Conservation (phyloP, 2,113 vertebrate genomes). For the Crotalus horridus region DNA sequence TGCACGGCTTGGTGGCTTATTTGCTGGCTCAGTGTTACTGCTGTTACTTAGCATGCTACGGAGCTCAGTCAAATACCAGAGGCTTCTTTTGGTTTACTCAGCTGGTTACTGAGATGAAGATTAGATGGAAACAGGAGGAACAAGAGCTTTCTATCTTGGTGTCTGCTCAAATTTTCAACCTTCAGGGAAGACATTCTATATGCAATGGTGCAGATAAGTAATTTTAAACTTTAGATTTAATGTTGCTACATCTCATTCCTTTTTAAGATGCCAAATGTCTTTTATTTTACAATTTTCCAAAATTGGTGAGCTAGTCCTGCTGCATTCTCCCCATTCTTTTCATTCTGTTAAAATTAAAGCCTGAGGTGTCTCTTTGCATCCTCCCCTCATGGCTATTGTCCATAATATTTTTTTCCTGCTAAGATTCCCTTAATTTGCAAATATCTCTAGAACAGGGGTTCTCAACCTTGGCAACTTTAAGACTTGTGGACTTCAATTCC, state of each 20-base stretch:
- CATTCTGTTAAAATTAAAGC: neutral
- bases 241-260: too few relatives aligned
- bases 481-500: too few relatives aligned
- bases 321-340: too few relatives aligned
- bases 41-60: slow-evolving; percentile 32
- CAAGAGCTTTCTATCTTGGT: neutral
- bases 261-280: neutral
- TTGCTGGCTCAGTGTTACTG: neutral
- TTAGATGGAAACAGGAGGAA: slow-evolving; percentile 19
- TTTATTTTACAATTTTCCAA: neutral
- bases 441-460: neutral
- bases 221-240: neutral
- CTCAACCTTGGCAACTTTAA: too few relatives aligned
- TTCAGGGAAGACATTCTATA: neutral
- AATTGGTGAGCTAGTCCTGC: neutral
- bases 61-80: slow-evolving; percentile 23
- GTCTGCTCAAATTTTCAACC: neutral
- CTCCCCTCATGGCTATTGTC: too few relatives aligned
- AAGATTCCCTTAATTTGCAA: neutral
- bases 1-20: neutral
- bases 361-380: neutral
- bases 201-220: neutral
- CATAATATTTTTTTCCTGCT: neutral
- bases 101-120: slow-evolving; percentile 9
- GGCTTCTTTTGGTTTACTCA: slow-evolving; percentile 2